These are phyloP conservation scores for Gari tellinella DNA, from an alignment of 2,888 invertebrate genomes.

Conservation along the genomic window DNA sequence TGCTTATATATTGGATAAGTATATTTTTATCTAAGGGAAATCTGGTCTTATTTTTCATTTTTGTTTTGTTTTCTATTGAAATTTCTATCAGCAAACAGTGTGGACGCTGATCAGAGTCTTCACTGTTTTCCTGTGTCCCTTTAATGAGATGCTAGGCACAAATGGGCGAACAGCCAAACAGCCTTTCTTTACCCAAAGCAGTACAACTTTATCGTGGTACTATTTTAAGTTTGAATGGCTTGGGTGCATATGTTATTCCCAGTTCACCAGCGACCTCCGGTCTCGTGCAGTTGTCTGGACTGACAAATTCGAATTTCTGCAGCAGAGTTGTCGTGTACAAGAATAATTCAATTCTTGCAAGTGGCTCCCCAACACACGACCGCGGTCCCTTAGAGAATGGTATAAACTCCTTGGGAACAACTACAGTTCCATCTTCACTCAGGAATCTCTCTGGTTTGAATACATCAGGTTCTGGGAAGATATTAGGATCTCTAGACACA, in stretches of 20 bases:
- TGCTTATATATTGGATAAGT: too few species aligned
- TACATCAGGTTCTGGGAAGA: constrained; percentile 31
- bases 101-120: too few species aligned
- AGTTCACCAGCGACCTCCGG: constrained; percentile 27
- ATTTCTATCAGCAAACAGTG: too few species aligned
- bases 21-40: too few species aligned
- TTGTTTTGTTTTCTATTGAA: too few species aligned
- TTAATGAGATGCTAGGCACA: too few species aligned
- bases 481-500: constrained; percentile 32
- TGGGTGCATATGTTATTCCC: constrained; percentile 37
- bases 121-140: too few species aligned
- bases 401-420: constrained; percentile 35
- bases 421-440: constrained; percentile 3
- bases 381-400: constrained; percentile 46
- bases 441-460: constrained; percentile 47
- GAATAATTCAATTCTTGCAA: constrained; percentile 52
- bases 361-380: constrained; percentile 44
- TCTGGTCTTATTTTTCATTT: too few species aligned
- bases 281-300: not conserved
- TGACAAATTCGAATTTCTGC: constrained; percentile 29
- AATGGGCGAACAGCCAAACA: too few species aligned
- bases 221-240: constrained; percentile 9
- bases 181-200: too few species aligned
- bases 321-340: constrained; percentile 39
- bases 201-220: too few species aligned